Base-by-base conservation (phyloP, 2,797 vertebrate genomes). In the Micrastur ruficollis region DNA sequence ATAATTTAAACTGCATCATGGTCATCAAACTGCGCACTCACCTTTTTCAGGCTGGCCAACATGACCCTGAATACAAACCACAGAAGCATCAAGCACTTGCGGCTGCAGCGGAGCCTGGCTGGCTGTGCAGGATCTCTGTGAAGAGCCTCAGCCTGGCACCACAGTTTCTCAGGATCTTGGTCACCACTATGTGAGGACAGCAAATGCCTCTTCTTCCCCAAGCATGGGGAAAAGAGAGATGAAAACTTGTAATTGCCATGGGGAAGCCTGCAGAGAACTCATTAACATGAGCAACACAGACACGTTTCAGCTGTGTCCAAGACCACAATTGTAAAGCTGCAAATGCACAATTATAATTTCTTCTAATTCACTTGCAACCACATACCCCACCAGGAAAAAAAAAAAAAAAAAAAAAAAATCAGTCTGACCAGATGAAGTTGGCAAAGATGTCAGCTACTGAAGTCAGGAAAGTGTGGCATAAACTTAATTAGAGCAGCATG, bases 171-270 rank as follows among this genome's bases (percentile, higher is more conserved):
- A 16, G 72, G 46, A 56, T 11, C 19, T 9, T 21, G 16, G 16
- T 40, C 73, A 32, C 52, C 2, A 0, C 8, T 27, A 3, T 50
- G 12, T 18, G 26, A 21, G 76, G 27, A 44, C 61, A 67, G 34
- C 0, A 1, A 63, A 44, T 0, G 0, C 12, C 46, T 20, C 50
- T 44, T 63, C 56, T 42, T 25, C 16, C 49, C 36, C 3, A 0
- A 19, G 27, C 12, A 3, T 0, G 7, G 44, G 44, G 22, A 42
- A 68, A 32, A 72, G 23, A 20, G 40, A 46, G 58, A 23, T 40
- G 46, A 59, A 65, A 72, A 18, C 9, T 56, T 19, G 25, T 8
- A 11, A 11, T 3, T 63, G 58, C 17, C 18, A 18, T 1, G 12
- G 17, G 26, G 53, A 42, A 42, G 19, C 34, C 58, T 49, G 44